Evolutionary conservation across 2,888 invertebrate genomes (phyloP).

Genomic region (Strigamia maritima): DNA sequence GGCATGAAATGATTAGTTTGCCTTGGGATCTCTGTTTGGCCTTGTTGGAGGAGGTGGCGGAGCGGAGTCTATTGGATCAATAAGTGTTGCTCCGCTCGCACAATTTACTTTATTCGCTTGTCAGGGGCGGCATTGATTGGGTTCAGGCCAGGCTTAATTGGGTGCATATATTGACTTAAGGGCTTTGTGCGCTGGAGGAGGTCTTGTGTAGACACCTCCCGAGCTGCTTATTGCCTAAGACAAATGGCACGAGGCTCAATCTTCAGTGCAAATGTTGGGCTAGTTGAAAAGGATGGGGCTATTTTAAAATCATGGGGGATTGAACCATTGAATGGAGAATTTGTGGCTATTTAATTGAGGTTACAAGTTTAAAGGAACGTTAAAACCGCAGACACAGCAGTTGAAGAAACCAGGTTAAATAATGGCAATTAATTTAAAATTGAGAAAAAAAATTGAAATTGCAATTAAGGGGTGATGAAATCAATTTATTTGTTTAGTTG

Average conservation of each 20-base stretch:
- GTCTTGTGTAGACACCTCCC: slow-evolving; percentile 21
- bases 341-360: neutral
- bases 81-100: neutral
- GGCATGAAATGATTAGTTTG: neutral
- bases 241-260: slow-evolving; percentile 4
- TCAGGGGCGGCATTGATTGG: slow-evolving; percentile 15
- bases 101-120: slow-evolving; percentile 4
- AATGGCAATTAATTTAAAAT: too few species aligned
- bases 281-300: neutral
- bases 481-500: neutral
- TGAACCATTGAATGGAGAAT: neutral
- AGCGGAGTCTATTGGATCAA: slow-evolving; percentile 4
- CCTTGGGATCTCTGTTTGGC: neutral
- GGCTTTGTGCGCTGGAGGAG: slow-evolving; percentile 28
- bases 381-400: slow-evolving; percentile 4
- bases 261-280: neutral
- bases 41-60: neutral
- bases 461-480: neutral
- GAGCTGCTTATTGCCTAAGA: slow-evolving; percentile 2
- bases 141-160: slow-evolving; percentile 26
- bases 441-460: neutral
- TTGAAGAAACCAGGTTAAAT: too few species aligned
- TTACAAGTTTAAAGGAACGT: neutral
- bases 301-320: neutral
- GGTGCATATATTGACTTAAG: slow-evolving; percentile 22